Evolutionary conservation across 1,140 invertebrate genomes (phyloP).

Genomic region (Brachionus koreanus): DNA sequence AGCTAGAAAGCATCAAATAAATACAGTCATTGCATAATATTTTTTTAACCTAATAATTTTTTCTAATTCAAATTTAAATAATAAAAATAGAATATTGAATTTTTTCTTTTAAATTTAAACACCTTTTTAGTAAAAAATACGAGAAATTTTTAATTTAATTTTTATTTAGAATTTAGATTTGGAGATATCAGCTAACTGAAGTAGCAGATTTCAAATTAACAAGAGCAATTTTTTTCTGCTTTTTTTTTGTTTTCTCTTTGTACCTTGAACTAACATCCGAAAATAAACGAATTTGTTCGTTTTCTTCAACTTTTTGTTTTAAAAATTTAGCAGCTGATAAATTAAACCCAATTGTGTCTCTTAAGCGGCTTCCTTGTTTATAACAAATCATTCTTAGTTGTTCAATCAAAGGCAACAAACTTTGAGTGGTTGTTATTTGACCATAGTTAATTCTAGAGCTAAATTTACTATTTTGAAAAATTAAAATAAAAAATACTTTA

Average conservation of each 20-base stretch:
- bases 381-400: slow-evolving; percentile 65
- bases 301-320: slow-evolving; percentile 72
- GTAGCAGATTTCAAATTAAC: slow-evolving; percentile 28
- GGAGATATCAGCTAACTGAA: slow-evolving; percentile 13
- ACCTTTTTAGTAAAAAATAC: too few species aligned
- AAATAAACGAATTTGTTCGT: slow-evolving; percentile 76
- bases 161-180: neutral
- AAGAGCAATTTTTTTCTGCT: slow-evolving; percentile 63
- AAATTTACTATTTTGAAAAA: neutral
- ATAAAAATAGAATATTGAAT: too few species aligned
- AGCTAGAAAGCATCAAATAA: too few species aligned
- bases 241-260: slow-evolving; percentile 67
- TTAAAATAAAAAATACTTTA: slow-evolving; percentile 60
- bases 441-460: slow-evolving; percentile 70
- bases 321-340: slow-evolving; percentile 74
- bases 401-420: slow-evolving; percentile 68
- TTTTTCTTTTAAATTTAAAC: too few species aligned
- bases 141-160: neutral
- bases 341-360: slow-evolving; percentile 84
- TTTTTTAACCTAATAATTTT: too few species aligned
- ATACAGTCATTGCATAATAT: too few species aligned
- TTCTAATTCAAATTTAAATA: too few species aligned
- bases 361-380: slow-evolving; percentile 62
- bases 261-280: slow-evolving; percentile 69
- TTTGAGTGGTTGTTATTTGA: slow-evolving; percentile 69